Percentiles rank a stretch among this genome's conserved stretches.
Conservation (phyloP, 2,113 vertebrate genomes). For the Stegostoma tigrinum region DNA sequence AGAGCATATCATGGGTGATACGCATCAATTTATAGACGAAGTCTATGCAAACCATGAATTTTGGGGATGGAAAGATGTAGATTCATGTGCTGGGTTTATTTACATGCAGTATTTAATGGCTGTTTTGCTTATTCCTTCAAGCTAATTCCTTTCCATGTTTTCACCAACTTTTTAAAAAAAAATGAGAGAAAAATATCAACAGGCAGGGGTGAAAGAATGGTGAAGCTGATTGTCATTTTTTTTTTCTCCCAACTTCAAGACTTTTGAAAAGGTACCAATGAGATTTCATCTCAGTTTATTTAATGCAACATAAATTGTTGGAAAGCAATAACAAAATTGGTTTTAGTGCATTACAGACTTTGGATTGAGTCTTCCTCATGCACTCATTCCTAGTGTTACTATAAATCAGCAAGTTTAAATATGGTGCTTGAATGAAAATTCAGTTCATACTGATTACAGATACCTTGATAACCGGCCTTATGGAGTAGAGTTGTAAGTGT, state of each 20-base stretch:
- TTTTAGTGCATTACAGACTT: neutral
- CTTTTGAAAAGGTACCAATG: neutral
- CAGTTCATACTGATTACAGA: neutral
- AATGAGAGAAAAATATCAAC: neutral
- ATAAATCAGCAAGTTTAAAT: conserved; percentile 15
- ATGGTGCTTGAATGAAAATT: neutral
- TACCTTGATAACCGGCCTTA: neutral
- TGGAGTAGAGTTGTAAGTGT: neutral
- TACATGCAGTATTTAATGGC: neutral
- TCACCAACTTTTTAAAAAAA: neutral
- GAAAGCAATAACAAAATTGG: neutral
- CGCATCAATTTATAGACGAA: neutral
- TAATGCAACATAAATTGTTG: neutral
- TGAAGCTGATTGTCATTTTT: neutral
- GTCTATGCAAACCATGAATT: neutral
- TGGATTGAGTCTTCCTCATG: neutral
- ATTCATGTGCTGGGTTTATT: neutral
- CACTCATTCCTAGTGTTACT: neutral
- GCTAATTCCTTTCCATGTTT: neutral
- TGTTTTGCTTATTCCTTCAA: neutral
- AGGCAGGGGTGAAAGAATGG: neutral
- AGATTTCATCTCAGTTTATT: neutral
- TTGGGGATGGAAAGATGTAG: neutral
- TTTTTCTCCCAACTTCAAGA: neutral
- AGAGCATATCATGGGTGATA: neutral